These are phyloP conservation scores for Nowickia ferox DNA, from an alignment of 2,888 invertebrate genomes.

Conservation along the genomic window DNA sequence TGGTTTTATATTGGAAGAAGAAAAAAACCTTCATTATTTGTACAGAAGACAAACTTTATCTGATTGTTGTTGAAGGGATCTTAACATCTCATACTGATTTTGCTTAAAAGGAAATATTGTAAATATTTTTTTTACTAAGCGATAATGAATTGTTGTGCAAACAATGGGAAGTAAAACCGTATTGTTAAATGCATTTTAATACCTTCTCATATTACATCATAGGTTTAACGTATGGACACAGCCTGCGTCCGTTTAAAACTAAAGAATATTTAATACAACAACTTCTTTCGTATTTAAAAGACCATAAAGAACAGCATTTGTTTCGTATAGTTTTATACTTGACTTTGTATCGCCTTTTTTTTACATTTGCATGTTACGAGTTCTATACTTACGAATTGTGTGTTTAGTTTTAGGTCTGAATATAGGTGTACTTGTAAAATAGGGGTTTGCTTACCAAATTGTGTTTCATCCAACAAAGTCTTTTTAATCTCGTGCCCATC, in stretches of 20 bases:
- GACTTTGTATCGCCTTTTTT: background rate
- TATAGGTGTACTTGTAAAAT: background rate
- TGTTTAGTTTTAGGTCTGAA: background rate
- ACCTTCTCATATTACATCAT: background rate
- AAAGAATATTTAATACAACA: background rate
- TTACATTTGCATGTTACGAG: too few relatives aligned
- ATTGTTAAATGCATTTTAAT: background rate
- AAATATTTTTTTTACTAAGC: background rate
- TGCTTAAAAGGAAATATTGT: background rate
- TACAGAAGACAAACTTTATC: background rate
- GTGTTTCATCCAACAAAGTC: conserved; percentile 91
- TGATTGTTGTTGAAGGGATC: background rate
- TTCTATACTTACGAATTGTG: background rate
- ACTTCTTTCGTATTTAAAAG: conserved; percentile 14
- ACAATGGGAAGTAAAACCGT: background rate
- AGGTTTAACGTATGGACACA: background rate
- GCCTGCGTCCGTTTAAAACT: background rate
- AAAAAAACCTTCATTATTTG: background rate
- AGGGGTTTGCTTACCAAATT: conserved; percentile 86
- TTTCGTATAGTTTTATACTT: background rate
- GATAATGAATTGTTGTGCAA: background rate
- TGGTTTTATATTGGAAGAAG: background rate
- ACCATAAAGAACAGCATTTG: conserved; percentile 14
- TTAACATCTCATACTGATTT: background rate
- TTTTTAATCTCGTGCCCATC: conserved; percentile 93